Conservation (phyloP, 2,113 vertebrate genomes). For the Odontophorus gujanensis region DNA sequence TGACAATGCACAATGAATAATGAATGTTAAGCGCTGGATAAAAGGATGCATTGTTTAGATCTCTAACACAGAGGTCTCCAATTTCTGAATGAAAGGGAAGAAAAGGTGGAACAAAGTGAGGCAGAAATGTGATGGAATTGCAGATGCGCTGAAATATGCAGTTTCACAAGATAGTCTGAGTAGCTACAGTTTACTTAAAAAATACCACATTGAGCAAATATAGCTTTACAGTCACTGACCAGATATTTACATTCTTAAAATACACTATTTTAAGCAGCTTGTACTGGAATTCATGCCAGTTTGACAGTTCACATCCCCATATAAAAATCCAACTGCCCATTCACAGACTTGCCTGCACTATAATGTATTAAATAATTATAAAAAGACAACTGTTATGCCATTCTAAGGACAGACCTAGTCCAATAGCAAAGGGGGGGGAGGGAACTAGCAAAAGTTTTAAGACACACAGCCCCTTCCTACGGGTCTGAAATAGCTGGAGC, state of each 20-base stretch:
- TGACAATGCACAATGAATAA: constrained; percentile 70
- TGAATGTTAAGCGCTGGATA: constrained; percentile 53
- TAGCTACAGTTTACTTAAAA: neutral
- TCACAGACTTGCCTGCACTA: neutral
- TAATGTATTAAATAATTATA: neutral
- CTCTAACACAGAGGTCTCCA: constrained; percentile 1
- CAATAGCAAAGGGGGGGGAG: neutral
- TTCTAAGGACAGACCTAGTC: neutral
- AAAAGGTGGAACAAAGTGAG: neutral
- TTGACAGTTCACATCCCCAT: neutral
- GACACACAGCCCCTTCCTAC: neutral
- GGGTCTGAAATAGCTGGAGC: neutral
- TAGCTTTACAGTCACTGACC: neutral
- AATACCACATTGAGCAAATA: neutral
- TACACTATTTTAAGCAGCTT: neutral
- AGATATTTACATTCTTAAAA: neutral
- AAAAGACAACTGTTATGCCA: neutral
- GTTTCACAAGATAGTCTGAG: neutral
- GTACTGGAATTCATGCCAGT: neutral
- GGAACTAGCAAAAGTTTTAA: neutral
- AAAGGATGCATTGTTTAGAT: constrained; percentile 61
- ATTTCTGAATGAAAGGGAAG: constrained; percentile 6
- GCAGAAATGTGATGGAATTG: neutral
- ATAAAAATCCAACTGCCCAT: neutral
- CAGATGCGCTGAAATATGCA: neutral